phyloP scores from a whole-genome alignment of 30 jellyfish, hydroid and myxozoan genomes.

The Sanderia malayensis region DNA sequence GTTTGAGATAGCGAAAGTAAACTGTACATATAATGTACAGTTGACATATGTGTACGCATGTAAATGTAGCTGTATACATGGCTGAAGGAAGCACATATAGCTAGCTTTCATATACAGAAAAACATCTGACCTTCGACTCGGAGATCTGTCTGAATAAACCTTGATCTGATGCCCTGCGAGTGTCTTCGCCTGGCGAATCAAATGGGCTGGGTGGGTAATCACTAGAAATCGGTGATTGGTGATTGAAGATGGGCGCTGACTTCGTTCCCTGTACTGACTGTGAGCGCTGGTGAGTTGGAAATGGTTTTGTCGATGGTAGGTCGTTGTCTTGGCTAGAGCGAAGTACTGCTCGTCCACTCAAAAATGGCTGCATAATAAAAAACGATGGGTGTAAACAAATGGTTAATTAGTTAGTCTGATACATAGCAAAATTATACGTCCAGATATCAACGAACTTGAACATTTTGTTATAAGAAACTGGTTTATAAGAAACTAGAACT shows the following conservation, averaged over 20 bases:
- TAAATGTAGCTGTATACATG: too few relatives aligned
- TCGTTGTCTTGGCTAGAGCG: conserved; percentile 21
- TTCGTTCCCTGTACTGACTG: conserved; percentile 59
- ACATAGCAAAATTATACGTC: too few relatives aligned
- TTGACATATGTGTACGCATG: too few relatives aligned
- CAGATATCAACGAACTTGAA: too few relatives aligned
- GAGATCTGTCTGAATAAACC: conserved; percentile 41
- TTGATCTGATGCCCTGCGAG: conserved; percentile 22
- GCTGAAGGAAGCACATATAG: too few relatives aligned
- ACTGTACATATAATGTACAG: too few relatives aligned
- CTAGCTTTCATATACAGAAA: too few relatives aligned
- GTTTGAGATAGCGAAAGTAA: too few relatives aligned
- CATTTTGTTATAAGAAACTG: too few relatives aligned
- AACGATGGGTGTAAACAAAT: too few relatives aligned
- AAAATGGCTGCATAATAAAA: conserved; percentile 7
- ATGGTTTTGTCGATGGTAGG: conserved; percentile 13
- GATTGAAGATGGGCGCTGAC: conserved; percentile 42
- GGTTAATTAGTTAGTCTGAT: too few relatives aligned
- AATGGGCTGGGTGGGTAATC: neutral
- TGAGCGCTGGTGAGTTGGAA: conserved; percentile 57
- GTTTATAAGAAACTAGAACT: too few relatives aligned
- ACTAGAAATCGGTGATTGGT: neutral
- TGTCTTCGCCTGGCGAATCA: neutral
- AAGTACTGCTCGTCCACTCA: conserved; percentile 24
- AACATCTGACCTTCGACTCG: conserved; percentile 54